Base-by-base conservation (phyloP, 2,888 invertebrate species). In the Ectropis crepuscularia region DNA sequence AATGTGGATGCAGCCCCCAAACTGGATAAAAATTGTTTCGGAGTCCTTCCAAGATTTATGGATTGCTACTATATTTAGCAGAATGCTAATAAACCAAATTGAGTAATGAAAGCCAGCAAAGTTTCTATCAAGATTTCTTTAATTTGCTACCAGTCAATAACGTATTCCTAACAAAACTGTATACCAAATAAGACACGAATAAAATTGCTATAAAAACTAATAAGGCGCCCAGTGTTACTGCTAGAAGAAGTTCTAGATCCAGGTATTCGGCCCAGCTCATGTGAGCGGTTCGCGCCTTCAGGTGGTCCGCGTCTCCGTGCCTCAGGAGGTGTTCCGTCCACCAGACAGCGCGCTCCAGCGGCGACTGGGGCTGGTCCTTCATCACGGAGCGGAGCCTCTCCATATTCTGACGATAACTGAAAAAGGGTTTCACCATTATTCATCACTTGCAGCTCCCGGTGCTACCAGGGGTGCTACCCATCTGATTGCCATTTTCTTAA, bases 251-350 rank as follows among this genome's bases (percentile, higher is more conserved):
- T 37, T 53, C 45, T 7, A 53, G 6, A 6, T 53, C 53, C 5
- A 53, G 12, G 11, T 37, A 53, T 36, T 53, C 53, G 37, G 11
- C 37, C 53, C 53, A 53, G 9, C 45, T 28, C 53, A 53, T 53
- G 37, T 53, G n/a, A 8, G 53, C 53, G 6, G 53, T n/a, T n/a
- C 0, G 11, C 0, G 53, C 45, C n/a, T 45, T 45, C 8, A 53
- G n/a, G 45, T 53, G 53, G 5, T 36, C 7, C 2, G 45, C 53
- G n/a, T 45, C 53, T 36, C 53, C 39, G 42, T 60, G 60, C 28
- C 60, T 36, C 28, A 60, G 48, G 36, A 60, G 41, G 53, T 60
- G 47, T 28, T 60, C 60, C 1, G 47, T 60, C 60, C 60, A 60
- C 60, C 60, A 60, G 16, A 60, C 60, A 4, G 60, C 60, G 2